Conservation (phyloP, 2,113 vertebrate genomes). For the Petromus typicus region DNA sequence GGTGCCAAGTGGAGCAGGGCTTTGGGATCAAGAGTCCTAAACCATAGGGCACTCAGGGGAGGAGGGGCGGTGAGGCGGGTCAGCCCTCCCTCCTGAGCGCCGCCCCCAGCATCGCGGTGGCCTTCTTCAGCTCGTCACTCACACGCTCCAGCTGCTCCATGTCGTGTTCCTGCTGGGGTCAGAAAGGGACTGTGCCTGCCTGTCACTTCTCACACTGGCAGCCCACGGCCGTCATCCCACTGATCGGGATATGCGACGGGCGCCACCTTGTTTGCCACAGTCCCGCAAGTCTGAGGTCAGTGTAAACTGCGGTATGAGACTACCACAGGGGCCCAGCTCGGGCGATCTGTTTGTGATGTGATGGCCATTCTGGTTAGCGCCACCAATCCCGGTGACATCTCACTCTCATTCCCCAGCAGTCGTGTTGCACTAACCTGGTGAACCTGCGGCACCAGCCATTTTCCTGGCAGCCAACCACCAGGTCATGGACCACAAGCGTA, state of each 20-base stretch:
- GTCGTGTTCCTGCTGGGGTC: conserved; percentile 59
- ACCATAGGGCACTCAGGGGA: background rate
- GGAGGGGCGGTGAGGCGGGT: background rate
- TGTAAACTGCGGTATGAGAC: accelerated
- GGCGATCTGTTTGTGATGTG: background rate
- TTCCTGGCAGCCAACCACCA: background rate
- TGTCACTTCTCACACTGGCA: background rate
- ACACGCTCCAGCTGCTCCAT: conserved; percentile 87
- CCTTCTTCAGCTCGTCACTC: conserved; percentile 88
- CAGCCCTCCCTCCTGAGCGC: conserved; percentile 79
- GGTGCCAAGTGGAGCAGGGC: background rate
- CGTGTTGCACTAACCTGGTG: background rate
- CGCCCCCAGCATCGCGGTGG: conserved; percentile 86
- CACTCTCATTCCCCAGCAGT: background rate
- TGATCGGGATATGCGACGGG: accelerated
- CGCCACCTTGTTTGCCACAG: background rate
- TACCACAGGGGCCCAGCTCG: background rate
- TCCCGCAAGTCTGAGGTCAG: accelerated
- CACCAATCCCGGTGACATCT: background rate
- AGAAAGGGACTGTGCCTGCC: background rate
- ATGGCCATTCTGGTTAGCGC: background rate
- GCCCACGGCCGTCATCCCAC: background rate
- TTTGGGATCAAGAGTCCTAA: background rate
- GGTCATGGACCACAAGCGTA: background rate
- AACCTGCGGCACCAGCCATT: background rate